Evolutionary conservation across 92 coral and sea anemone species (phyloP).

Genomic region (Anthopleura xanthogrammica): DNA sequence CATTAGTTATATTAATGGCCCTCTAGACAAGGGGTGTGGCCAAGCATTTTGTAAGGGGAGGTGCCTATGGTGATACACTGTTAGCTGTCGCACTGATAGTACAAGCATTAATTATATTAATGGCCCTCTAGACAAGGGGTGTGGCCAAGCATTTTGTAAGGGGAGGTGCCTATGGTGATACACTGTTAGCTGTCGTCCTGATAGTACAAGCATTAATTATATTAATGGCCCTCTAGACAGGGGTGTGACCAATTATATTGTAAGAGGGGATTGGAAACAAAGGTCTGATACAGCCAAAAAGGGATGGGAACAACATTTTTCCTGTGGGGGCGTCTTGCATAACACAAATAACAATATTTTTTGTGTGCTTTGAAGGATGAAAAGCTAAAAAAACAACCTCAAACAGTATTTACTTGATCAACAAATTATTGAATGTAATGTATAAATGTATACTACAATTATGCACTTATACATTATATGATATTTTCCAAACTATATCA

Average conservation of each 20-base stretch:
- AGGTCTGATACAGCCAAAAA: too few species aligned
- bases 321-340: too few species aligned
- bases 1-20: background rate
- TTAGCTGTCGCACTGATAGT: background rate
- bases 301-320: too few species aligned
- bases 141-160: background rate
- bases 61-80: background rate
- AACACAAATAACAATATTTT: too few species aligned
- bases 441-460: too few species aligned
- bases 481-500: too few species aligned
- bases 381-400: too few species aligned
- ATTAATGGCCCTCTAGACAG: background rate
- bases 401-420: too few species aligned
- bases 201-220: background rate
- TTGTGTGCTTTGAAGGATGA: too few species aligned
- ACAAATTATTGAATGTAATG: too few species aligned
- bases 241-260: background rate
- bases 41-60: background rate
- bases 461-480: too few species aligned
- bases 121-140: background rate
- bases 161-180: background rate
- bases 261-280: too few species aligned
- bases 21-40: background rate
- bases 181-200: background rate
- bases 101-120: background rate